phyloP scores from a whole-genome alignment of 2,113 vertebrate genomes.

The Meleagris gallopavo region DNA sequence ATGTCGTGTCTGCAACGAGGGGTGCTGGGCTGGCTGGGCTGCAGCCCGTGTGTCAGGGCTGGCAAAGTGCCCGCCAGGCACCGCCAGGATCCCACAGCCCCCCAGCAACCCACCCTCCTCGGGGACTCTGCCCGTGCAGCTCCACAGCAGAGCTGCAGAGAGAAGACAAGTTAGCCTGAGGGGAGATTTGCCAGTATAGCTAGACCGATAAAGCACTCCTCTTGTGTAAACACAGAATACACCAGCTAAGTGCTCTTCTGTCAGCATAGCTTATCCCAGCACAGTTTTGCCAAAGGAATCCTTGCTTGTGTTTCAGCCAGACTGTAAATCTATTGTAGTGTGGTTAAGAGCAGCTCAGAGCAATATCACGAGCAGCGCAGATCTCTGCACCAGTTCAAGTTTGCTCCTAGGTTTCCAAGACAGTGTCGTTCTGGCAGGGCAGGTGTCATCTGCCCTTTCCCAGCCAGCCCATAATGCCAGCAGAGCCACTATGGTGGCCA shows the following conservation, averaged over 20 bases:
- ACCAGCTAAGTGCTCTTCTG: conserved; percentile 54
- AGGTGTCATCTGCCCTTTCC: neutral
- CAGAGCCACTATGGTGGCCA: rapidly evolving
- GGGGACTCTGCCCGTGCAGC: neutral
- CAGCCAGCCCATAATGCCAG: neutral
- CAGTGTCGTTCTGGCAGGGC: rapidly evolving
- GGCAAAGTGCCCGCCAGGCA: rapidly evolving
- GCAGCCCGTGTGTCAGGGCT: neutral
- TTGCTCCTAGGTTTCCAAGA: neutral
- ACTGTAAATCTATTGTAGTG: neutral
- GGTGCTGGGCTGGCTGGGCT: neutral
- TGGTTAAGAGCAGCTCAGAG: neutral
- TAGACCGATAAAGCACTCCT: conserved; percentile 11
- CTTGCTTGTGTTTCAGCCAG: neutral
- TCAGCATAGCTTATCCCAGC: conserved; percentile 51
- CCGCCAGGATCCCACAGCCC: neutral
- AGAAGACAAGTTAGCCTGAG: neutral
- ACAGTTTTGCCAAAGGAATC: conserved; percentile 12
- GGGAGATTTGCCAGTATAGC: conserved; percentile 25
- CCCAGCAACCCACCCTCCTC: neutral
- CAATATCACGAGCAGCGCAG: neutral
- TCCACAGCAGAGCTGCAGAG: neutral
- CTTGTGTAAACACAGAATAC: conserved; percentile 29
- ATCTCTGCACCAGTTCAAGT: rapidly evolving
- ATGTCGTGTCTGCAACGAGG: neutral